Conservation (phyloP, 2,113 vertebrate species). For the Ammospiza nelsoni region DNA sequence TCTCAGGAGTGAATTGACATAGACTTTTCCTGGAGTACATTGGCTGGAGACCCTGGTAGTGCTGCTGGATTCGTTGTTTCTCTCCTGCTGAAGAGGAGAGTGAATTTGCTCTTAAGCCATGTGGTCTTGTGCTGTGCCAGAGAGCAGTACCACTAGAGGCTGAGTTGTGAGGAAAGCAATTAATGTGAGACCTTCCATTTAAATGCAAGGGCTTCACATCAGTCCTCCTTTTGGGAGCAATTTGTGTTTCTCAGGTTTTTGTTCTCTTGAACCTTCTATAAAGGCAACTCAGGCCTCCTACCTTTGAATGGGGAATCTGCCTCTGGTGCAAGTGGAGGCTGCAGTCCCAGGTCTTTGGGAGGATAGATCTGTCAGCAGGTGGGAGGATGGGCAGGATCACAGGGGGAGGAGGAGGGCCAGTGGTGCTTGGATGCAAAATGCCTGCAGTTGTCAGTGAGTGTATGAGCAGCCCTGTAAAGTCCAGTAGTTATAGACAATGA, state of each 20-base stretch:
- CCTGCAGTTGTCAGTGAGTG: not conserved
- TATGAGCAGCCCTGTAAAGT: not conserved
- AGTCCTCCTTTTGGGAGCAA: not conserved
- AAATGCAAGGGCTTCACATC: not conserved
- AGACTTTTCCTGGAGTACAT: not conserved
- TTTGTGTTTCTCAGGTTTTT: not conserved
- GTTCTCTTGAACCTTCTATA: not conserved
- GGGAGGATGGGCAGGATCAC: not conserved
- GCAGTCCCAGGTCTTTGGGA: not conserved
- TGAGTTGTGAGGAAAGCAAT: not conserved
- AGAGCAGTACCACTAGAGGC: not conserved
- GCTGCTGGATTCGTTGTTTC: not conserved
- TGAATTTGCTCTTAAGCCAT: not conserved
- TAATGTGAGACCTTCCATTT: not conserved
- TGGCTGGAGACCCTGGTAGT: not conserved
- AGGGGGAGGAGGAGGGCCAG: not conserved
- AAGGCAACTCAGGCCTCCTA: not conserved
- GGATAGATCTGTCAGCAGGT: not conserved
- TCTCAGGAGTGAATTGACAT: not conserved
- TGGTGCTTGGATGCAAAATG: not conserved
- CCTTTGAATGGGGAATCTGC: not conserved
- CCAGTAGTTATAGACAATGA: not conserved
- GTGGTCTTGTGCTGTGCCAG: not conserved
- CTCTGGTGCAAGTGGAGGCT: not conserved
- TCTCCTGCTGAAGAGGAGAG: not conserved